These are phyloP conservation scores for Lutjanus erythropterus DNA, from an alignment of 2,113 vertebrate genomes.

Conservation along the genomic window DNA sequence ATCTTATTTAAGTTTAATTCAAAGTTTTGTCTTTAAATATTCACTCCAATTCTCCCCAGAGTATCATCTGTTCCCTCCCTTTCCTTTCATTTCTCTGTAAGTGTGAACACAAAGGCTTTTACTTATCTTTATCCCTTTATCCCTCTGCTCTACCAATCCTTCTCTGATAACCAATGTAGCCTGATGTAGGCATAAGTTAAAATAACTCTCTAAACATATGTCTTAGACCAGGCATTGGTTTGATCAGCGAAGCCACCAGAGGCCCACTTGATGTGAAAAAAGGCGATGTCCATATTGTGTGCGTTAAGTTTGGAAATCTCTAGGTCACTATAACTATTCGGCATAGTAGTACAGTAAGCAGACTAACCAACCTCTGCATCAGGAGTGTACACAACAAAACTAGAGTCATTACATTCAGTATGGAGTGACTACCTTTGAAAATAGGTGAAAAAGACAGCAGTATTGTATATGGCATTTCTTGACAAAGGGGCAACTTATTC, in stretches of 20 bases:
- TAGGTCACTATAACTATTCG: not conserved
- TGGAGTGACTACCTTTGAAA: constrained; percentile 10
- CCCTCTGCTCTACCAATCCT: not conserved
- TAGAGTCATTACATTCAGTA: not conserved
- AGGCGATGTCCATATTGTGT: not conserved
- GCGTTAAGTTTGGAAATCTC: not conserved
- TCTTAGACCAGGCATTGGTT: not conserved
- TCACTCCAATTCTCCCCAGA: not conserved
- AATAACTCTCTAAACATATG: not conserved
- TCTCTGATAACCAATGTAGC: not conserved
- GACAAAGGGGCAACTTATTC: not conserved
- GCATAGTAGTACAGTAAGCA: not conserved
- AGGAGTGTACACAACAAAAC: constrained; percentile 7
- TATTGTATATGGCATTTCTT: not conserved
- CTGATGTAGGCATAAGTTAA: not conserved
- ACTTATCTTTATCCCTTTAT: no score
- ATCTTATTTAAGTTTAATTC: not conserved
- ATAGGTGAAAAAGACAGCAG: not conserved
- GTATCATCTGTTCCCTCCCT: not conserved
- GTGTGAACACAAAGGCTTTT: not conserved
- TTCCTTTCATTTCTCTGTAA: not conserved
- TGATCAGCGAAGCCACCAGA: constrained; percentile 18
- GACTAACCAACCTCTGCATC: not conserved
- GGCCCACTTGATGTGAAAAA: constrained; percentile 14
- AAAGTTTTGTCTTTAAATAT: not conserved